Base-by-base conservation (phyloP, 1,140 invertebrate species). In the Copidosoma floridanum region DNA sequence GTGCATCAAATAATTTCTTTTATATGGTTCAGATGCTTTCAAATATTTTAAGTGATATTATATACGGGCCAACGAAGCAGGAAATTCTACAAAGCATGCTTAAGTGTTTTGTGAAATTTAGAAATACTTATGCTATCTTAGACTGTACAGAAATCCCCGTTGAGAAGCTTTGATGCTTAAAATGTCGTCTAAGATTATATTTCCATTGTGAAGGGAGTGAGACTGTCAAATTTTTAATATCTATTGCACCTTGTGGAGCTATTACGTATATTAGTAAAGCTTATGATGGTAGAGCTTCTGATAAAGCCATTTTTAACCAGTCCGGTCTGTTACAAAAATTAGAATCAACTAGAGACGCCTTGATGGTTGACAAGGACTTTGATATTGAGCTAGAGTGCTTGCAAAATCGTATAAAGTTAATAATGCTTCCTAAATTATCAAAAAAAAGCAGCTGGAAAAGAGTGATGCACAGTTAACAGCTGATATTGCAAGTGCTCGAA, bases 151-250 rank as follows among this genome's bases (percentile, higher is more conserved):
- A 43, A 43, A 10, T 43, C 5, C 16, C 0, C 10, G 40, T 43
- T 20, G 40, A 43, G 21, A 43, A 18, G 10, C 10, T 20, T 5
- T 20, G 65, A 58, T 57, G 24, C 47, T 16, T 65, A 2, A 40
- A 47, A 14, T 67, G 62, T 44, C 40, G 52, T 21, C 21, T 67
- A 10, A 44, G 40, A 41, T 50, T 52, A n/a, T 68, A 69, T 58
- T 74, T 71, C 3, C 40, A 50, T 6, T 75, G 76, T 11, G 60
- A 63, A 67, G 51, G 40, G 27, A 16, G 46, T 32, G 65, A 66
- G 40, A 77, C 71, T 11, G 61, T 67, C n/a, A 79, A 77, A 63
- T 65, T 69, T 27, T 54, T 78, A 43, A 67, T 73, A 37, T 67
- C 67, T 8, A 66, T 76, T 35, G 63, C 67, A 20, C 74, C 64